Conservation (phyloP, 2,888 invertebrate genomes). For the Ormyrus rosae region DNA sequence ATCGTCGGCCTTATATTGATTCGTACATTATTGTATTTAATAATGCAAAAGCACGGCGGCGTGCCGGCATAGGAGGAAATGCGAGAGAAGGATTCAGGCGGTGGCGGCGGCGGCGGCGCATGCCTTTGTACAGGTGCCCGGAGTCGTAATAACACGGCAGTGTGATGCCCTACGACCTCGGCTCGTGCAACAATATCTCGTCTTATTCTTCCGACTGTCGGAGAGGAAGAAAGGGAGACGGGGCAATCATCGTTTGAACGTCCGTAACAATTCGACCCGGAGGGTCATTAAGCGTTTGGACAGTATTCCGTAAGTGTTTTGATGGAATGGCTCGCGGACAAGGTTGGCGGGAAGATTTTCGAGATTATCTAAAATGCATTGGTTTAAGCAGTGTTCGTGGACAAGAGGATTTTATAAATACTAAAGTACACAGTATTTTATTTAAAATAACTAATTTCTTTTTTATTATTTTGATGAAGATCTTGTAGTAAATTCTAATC, state of each 20-base stretch:
- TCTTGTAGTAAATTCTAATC: too few species aligned
- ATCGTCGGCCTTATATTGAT: slow-evolving; percentile 50
- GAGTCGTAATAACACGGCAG: slow-evolving; percentile 74
- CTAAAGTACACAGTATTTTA: too few species aligned
- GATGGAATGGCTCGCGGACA: too few species aligned
- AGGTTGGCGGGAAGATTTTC: too few species aligned
- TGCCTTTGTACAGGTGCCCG: slow-evolving; percentile 68
- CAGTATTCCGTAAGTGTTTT: too few species aligned
- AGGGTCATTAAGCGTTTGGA: slow-evolving; percentile 67
- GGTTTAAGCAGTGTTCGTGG: too few species aligned
- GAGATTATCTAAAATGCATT: too few species aligned
- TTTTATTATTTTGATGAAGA: too few species aligned
- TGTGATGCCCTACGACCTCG: slow-evolving; percentile 69
- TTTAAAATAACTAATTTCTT: too few species aligned
- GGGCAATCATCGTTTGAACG: slow-evolving; percentile 68
- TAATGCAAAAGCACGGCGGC: slow-evolving; percentile 49
- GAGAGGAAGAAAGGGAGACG: slow-evolving; percentile 56
- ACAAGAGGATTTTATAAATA: too few species aligned
- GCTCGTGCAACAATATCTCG: slow-evolving; percentile 66
- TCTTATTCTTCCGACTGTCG: neutral
- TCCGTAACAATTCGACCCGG: slow-evolving; percentile 71
- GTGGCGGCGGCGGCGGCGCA: neutral
- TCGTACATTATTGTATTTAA: slow-evolving; percentile 54
- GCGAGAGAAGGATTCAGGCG: slow-evolving; percentile 11
- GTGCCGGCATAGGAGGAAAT: slow-evolving; percentile 20